Evolutionary conservation across 2,113 vertebrate genomes (phyloP), one percentile per base, ranked within the genome.

Genomic region (Smithornis capensis): DNA sequence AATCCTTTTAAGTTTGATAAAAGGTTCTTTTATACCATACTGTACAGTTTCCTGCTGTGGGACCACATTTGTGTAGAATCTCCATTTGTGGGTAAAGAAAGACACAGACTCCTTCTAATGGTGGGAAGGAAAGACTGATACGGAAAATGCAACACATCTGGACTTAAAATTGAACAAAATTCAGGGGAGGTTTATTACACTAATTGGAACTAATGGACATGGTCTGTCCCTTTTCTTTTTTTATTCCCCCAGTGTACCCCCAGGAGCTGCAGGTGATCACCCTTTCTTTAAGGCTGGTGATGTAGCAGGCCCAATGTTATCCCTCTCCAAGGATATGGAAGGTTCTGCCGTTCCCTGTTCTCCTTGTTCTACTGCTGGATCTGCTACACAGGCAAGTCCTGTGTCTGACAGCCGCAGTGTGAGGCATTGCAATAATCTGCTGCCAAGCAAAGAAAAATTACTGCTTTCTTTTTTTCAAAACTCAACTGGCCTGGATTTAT

Each of bases 1-100:
- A 96, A 92, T 94, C 88, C 90, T 94, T 97, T 95, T 53, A 91
- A 91, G 93, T 89, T 86, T 88, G 76, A 91, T 88, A 81, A 96
- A 90, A 93, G 93, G 60, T 86, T 96, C 87, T 85, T 96, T 94
- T 92, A 63, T 96, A 60, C 63, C 81, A 18, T 19, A 45, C 28
- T 81, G 19, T 81, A 92, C n/a, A 52, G 87, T 37, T 92, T 56
- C 96, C 82, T 84, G 85, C 96, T 93, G 90, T 40, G 94, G 91
- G 71, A 70, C 85, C 88, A 75, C 79, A 95, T 96, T 95, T 96
- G 71, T 94, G 60, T 93, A 89, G 93, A 89, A 88, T 92, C 85
- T 86, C 79, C 73, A 81, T 94, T 92, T 95, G 90, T 75, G 56
- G 40, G 23, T 28, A 90, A 88, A 90, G 85, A 97, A 44, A 94